Evolutionary conservation across 2,113 vertebrate genomes (phyloP).

Genomic region (Oncorhynchus tshawytscha): DNA sequence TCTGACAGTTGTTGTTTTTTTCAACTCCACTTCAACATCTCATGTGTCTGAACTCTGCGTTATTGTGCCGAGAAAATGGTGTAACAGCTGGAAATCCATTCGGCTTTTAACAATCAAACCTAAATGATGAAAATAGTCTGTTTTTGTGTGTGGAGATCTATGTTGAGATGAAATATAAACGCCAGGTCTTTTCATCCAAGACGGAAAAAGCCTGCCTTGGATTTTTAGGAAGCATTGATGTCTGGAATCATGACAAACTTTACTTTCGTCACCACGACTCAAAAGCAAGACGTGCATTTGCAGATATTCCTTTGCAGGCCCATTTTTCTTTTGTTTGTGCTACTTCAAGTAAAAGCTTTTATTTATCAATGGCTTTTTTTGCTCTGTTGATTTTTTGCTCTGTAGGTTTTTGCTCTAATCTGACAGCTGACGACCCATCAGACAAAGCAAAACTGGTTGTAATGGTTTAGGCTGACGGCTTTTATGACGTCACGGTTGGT

Average conservation of each 20-base stretch:
- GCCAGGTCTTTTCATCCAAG: conserved; percentile 15
- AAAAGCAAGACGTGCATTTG: neutral
- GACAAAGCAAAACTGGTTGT: no score
- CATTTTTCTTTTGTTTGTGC: conserved; percentile 2
- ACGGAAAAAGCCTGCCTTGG: conserved; percentile 28
- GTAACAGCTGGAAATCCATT: conserved; percentile 50
- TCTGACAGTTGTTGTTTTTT: neutral
- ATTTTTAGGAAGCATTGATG: conserved; percentile 28
- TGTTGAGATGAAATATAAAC: conserved; percentile 38
- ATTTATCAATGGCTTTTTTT: neutral
- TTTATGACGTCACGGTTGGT: no score
- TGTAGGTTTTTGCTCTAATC: no score
- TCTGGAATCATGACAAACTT: conserved; percentile 26
- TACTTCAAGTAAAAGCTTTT: neutral
- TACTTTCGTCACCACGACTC: neutral
- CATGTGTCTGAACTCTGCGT: neutral
- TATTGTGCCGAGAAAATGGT: neutral
- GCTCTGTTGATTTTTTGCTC: neutral
- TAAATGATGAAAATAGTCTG: conserved; percentile 47
- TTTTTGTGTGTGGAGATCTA: conserved; percentile 21
- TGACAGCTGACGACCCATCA: no score
- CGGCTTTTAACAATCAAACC: conserved; percentile 42
- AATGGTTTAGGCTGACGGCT: no score
- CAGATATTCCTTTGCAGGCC: neutral
- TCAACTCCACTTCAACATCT: neutral